A percentile compares a stretch with the other conserved stretches of the same genome.
These are phyloP conservation scores for Tympanuchus pallidicinctus DNA, from an alignment of 2,113 vertebrate genomes.

Conservation along the genomic window DNA sequence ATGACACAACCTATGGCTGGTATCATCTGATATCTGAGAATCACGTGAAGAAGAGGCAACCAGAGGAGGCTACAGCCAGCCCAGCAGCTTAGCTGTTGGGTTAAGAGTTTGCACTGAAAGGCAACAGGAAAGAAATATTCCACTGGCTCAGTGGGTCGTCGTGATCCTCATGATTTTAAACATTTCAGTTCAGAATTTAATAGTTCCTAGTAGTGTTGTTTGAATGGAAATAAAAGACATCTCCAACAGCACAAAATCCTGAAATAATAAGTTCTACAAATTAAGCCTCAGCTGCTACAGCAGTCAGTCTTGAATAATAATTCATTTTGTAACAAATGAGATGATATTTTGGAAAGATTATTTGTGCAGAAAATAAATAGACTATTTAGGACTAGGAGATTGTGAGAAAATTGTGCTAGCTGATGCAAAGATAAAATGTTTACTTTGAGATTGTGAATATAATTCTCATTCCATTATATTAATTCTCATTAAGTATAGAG, in stretches of 20 bases:
- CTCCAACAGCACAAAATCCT: background rate
- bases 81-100: background rate
- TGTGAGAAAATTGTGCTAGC: background rate
- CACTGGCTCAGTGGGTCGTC: background rate
- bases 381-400: background rate
- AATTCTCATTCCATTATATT: background rate
- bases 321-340: background rate
- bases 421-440: background rate
- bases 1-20: background rate
- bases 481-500: background rate
- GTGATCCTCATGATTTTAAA: background rate
- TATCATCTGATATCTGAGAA: background rate
- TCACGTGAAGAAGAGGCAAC: background rate
- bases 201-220: background rate
- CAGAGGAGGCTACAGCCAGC: background rate
- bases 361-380: background rate
- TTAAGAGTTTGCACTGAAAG: background rate
- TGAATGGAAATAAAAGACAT: background rate
- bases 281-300: background rate
- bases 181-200: background rate
- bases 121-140: background rate
- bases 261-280: background rate
- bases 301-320: background rate
- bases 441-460: background rate
- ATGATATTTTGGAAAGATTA: background rate